These are phyloP conservation scores for Emydocephalus ijimae DNA, from an alignment of 2,113 vertebrate species.

Conservation along the genomic window DNA sequence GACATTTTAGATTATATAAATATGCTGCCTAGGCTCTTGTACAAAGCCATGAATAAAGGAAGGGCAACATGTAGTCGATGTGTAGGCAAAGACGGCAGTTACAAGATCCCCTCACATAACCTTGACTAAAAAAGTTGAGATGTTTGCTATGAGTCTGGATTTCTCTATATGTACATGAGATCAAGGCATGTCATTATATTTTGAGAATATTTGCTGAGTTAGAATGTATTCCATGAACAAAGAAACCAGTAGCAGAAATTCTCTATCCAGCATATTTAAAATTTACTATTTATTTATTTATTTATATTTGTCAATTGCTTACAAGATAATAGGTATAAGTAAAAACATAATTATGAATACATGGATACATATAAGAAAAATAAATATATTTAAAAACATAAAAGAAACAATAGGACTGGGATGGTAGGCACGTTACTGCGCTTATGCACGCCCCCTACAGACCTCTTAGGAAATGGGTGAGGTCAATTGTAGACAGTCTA, in stretches of 20 bases:
- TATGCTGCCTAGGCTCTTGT: background rate
- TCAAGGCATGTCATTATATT: background rate
- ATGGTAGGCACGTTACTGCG: too few species aligned
- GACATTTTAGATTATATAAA: background rate
- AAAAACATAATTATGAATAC: too few species aligned
- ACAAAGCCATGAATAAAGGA: background rate
- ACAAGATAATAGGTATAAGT: too few species aligned
- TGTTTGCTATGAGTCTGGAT: background rate
- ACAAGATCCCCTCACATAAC: background rate
- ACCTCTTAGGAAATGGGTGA: too few species aligned
- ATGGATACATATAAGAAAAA: too few species aligned
- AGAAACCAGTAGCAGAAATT: background rate
- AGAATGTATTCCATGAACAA: background rate
- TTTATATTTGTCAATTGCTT: too few species aligned
- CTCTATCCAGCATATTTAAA: background rate
- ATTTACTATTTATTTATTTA: too few species aligned
- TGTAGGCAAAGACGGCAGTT: background rate
- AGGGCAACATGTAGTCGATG: background rate
- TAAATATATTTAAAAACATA: too few species aligned
- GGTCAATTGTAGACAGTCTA: too few species aligned
- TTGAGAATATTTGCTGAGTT: background rate
- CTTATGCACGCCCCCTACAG: too few species aligned
- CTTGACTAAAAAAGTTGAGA: accelerated
- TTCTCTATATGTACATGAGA: background rate
- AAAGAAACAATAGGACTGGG: too few species aligned